phyloP scores from a whole-genome alignment of 37 sponge, comb jelly and placozoan genomes.

The Dysidea cf. avara region DNA sequence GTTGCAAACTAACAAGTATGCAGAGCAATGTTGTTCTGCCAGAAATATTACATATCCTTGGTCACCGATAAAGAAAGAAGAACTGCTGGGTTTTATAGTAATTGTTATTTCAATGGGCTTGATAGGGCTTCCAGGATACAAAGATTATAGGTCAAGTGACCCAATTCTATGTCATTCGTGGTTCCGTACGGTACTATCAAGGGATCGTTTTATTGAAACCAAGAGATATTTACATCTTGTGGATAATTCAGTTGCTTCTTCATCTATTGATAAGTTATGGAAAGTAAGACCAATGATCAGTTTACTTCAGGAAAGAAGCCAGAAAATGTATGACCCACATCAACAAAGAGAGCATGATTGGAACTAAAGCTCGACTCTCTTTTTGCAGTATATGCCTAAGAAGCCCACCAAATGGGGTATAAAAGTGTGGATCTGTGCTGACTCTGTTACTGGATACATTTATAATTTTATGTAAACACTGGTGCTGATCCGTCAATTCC shows the following conservation, averaged over 20 bases:
- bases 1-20: no score
- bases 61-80: no score
- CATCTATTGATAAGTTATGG: constrained; percentile 26
- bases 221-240: constrained; percentile 14
- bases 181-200: no score
- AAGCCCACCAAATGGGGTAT: constrained; percentile 46
- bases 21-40: no score
- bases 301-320: neutral
- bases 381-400: constrained; percentile 47
- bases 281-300: constrained; percentile 27
- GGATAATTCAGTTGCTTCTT: constrained; percentile 19
- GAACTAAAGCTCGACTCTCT: constrained; percentile 11
- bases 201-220: no score
- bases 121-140: no score
- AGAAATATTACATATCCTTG: no score
- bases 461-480: constrained; percentile 9
- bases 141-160: no score
- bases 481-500: constrained; percentile 4
- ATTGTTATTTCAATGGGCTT: no score
- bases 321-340: constrained; percentile 13
- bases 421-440: constrained; percentile 29
- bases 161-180: no score
- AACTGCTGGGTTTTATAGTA: no score
- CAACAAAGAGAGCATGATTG: constrained; percentile 45
- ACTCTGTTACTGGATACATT: constrained; percentile 16